Evolutionary conservation across 2,888 invertebrate genomes (phyloP), one percentile per base, ranked within the genome.

Genomic region (Doris montereyensis): DNA sequence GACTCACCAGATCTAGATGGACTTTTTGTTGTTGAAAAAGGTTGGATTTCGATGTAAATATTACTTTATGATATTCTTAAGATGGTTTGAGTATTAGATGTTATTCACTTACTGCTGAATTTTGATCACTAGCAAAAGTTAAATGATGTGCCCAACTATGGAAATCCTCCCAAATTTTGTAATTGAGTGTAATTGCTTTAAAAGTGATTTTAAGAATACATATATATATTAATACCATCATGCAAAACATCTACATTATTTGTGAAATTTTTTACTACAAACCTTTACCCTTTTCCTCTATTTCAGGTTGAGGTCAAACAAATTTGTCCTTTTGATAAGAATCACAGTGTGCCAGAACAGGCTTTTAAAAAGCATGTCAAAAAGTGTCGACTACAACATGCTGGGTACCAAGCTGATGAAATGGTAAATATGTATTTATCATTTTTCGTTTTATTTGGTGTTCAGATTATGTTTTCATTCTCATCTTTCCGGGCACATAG

Each of bases 381-480:
- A 35, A 70, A 73, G 1, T 88, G 88, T 84, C 75, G 81, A 24
- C 79, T 85, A n/a, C 73, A 80, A 5, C 77, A 75, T 28, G 81
- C 84, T 60, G 87, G 87, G 4, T 85, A 82, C 41, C 84, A 82
- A n/a, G 83, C 82, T 68, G 84, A 86, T 68, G 85, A 87, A 60
- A 26, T 81, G 72, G 82, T 82, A 34, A 79, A 77, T 58, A 35
- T 2, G 26, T 8, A 35, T 70, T 2, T 5, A 8, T 52, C 52
- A 21, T 75, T 26, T 17, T 13, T 3, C 13, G 5, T 17, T 67
- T 62, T 0, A 32, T 62, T 34, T 62, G 34, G 5, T 70, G 32
- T 10, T 52, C 21, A 0, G 17, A 10, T 30, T 30, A 28, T 26
- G 5, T 52, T 13, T 34, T 17, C 30, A 1, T 71, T 71, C 34